These are phyloP conservation scores for Macropodus opercularis DNA, from an alignment of 2,797 vertebrate genomes.

Conservation along the genomic window DNA sequence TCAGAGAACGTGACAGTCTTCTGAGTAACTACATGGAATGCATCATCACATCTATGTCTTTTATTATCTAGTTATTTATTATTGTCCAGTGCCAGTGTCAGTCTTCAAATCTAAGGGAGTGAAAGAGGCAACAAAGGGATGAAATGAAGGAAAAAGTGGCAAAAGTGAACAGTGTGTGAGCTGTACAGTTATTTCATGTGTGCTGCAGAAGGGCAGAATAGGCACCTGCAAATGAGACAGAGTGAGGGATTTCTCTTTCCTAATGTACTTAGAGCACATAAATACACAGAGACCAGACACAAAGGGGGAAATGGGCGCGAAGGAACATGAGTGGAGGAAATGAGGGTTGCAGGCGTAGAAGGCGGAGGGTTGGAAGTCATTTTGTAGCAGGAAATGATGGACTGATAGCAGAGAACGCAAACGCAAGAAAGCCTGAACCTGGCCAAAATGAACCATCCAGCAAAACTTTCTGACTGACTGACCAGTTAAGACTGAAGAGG, in stretches of 20 bases:
- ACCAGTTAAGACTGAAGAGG: too few species aligned
- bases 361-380: constrained; percentile 36
- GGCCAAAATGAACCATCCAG: too few species aligned
- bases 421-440: background rate
- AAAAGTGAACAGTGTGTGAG: background rate
- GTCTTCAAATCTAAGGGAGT: too few species aligned
- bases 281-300: constrained; percentile 36
- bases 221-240: constrained; percentile 2
- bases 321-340: constrained; percentile 62
- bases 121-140: too few species aligned
- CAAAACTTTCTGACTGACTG: too few species aligned
- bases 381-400: constrained; percentile 60
- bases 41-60: background rate
- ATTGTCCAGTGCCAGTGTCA: too few species aligned
- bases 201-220: background rate
- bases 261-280: constrained; percentile 51
- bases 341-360: constrained; percentile 32
- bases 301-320: constrained; percentile 53
- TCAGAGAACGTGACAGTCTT: constrained; percentile 9
- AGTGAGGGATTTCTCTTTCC: constrained; percentile 25
- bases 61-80: too few species aligned
- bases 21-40: background rate
- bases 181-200: too few species aligned
- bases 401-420: constrained; percentile 36
- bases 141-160: background rate